A percentile compares a stretch with the other conserved stretches of the same genome.
These are phyloP conservation scores for Rhorus exstirpatorius DNA, from an alignment of 2,888 invertebrate species.

Conservation along the genomic window DNA sequence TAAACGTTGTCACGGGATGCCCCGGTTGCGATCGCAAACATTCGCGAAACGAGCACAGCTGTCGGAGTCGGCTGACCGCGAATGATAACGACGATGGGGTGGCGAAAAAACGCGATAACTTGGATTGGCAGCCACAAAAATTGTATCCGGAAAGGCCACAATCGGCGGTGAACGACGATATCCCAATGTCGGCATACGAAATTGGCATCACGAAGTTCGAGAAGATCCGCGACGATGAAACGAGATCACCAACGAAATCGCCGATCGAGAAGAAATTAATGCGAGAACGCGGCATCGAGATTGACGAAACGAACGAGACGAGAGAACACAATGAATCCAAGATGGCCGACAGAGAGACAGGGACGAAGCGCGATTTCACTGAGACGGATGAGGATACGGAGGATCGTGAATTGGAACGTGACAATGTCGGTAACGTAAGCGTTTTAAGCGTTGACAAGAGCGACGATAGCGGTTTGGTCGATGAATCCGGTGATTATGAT, in stretches of 20 bases:
- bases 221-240: neutral
- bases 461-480: slow-evolving; percentile 82
- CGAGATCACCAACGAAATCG: slow-evolving; percentile 55
- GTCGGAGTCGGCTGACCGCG: neutral
- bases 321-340: too few relatives aligned
- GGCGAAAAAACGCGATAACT: neutral
- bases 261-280: slow-evolving; percentile 68
- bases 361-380: too few relatives aligned
- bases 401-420: slow-evolving; percentile 79
- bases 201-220: slow-evolving; percentile 61
- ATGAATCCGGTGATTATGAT: slow-evolving; percentile 80
- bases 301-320: slow-evolving; percentile 1
- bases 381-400: slow-evolving; percentile 77
- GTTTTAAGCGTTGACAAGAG: slow-evolving; percentile 83
- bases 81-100: slow-evolving; percentile 24
- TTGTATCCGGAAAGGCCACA: slow-evolving; percentile 44
- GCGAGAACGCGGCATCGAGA: slow-evolving; percentile 52
- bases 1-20: slow-evolving; percentile 76
- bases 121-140: slow-evolving; percentile 65
- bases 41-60: slow-evolving; percentile 66
- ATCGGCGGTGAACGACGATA: slow-evolving; percentile 15
- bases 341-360: too few relatives aligned
- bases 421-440: slow-evolving; percentile 83
- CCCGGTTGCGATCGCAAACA: slow-evolving; percentile 78
- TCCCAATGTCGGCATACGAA: slow-evolving; percentile 47